Evolutionary conservation across 1,140 invertebrate genomes (phyloP), one percentile per base, ranked within the genome.

Genomic region (Cherax destructor): DNA sequence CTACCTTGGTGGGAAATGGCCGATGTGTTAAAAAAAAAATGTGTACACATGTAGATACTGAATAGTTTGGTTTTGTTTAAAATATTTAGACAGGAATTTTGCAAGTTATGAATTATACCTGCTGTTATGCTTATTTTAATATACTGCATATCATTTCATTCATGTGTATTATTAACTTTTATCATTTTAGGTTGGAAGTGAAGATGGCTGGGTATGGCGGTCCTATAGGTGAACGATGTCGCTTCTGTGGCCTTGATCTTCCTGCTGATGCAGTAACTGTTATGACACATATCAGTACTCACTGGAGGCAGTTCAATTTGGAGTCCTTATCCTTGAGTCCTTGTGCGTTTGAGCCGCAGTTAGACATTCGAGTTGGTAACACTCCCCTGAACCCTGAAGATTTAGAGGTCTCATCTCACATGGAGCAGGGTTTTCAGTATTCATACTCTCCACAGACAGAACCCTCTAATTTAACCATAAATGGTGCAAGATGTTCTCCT

Each of bases 171-270:
- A 9, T 84, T 24, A 76, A 11, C 4, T 79, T 78, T 10, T 18
- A 61, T 30, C 5, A 21, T 72, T 76, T 84, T 77, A 83, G 80
- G 16, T 47, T n/a, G 50, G 56, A 47, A 56, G 49, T n/a, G n/a
- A 77, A 49, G 56, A 91, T 91, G 89, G 92, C 86, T 30, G 84
- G 84, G 24, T 92, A 90, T 79, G 86, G 85, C 52, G 24, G 83
- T 30, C 61, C 92, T 16, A 49, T 92, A 81, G 78, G 85, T n/a
- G 92, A 93, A 78, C 86, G 92, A 65, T 92, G 92, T 83, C 91
- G 91, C 49, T 93, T 93, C 56, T 93, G 92, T 87, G 92, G 92
- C 21, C 49, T 93, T 6, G 92, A 93, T 81, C 92, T 93, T 77
- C 92, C 92, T 4, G 83, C 85, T 83, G 92, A 93, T 88, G 88